Conservation (phyloP, 2,888 invertebrate genomes). For the Bursaphelenchus okinawaensis region DNA sequence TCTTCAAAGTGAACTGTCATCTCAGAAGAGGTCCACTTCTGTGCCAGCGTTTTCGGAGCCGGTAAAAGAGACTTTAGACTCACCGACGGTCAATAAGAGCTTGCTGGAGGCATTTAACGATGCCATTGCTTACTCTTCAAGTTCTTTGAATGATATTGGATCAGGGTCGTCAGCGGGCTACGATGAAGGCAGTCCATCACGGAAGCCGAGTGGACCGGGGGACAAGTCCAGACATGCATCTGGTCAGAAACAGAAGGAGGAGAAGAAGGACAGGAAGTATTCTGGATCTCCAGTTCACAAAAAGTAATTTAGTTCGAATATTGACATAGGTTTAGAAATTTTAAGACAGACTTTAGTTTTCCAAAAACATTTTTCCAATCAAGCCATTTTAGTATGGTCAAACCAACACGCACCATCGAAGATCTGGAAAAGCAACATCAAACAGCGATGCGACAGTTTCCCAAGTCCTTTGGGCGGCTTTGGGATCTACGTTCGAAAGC, state of each 20-base stretch:
- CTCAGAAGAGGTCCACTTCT: constrained; percentile 9
- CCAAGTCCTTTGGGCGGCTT: constrained; percentile 14
- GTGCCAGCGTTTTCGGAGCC: constrained; percentile 1
- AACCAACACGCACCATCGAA: not conserved
- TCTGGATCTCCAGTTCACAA: not conserved
- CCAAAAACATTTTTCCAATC: not conserved
- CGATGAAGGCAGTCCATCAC: not conserved
- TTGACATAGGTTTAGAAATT: no score
- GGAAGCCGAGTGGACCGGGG: not conserved
- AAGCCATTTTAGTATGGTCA: not conserved
- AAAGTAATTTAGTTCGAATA: not conserved
- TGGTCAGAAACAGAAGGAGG: not conserved
- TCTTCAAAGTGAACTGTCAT: not conserved
- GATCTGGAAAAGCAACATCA: constrained; percentile 4
- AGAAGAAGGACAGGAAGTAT: not conserved
- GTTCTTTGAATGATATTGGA: not conserved
- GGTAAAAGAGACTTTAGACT: not conserved
- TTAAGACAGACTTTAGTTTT: not conserved
- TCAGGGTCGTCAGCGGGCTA: not conserved
- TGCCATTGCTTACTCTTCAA: constrained; percentile 1
- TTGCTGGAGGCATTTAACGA: constrained; percentile 16
- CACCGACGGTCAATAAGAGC: not conserved
- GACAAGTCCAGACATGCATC: not conserved
- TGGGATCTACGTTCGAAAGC: constrained; percentile 9
- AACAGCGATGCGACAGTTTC: constrained; percentile 14